These are phyloP conservation scores for Solea senegalensis DNA, from an alignment of 2,113 vertebrate genomes.

Conservation along the genomic window DNA sequence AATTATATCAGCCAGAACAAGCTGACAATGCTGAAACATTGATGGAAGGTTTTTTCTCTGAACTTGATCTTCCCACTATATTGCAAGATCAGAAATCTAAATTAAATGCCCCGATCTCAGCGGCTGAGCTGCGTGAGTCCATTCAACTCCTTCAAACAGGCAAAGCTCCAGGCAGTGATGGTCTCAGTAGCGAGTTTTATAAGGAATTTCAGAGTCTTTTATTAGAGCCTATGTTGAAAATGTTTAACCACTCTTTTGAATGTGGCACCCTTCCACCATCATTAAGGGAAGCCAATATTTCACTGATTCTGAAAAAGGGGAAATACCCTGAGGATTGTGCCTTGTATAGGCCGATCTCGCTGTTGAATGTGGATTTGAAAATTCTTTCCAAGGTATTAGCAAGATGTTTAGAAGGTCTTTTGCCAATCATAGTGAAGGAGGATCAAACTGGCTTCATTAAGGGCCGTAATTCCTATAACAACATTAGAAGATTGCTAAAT, in stretches of 20 bases:
- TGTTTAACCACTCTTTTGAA: too few species aligned
- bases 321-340: neutral
- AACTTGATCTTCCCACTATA: neutral
- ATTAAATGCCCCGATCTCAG: neutral
- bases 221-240: too few species aligned
- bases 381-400: neutral
- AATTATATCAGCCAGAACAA: neutral
- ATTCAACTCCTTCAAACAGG: neutral
- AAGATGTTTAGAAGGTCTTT: neutral
- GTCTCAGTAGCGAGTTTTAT: too few species aligned
- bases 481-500: neutral
- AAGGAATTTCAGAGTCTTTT: too few species aligned
- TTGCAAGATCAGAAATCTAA: neutral
- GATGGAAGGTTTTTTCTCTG: neutral
- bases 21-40: neutral
- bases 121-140: neutral
- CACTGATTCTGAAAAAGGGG: neutral
- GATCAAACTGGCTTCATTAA: conserved; percentile 4
- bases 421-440: neutral
- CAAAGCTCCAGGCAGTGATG: neutral
- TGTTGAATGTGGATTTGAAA: conserved; percentile 10
- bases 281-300: conserved; percentile 6
- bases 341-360: conserved; percentile 2
- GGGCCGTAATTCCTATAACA: neutral
- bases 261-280: neutral